Conservation (phyloP, 2,888 invertebrate species). For the Notodonta dromedarius region DNA sequence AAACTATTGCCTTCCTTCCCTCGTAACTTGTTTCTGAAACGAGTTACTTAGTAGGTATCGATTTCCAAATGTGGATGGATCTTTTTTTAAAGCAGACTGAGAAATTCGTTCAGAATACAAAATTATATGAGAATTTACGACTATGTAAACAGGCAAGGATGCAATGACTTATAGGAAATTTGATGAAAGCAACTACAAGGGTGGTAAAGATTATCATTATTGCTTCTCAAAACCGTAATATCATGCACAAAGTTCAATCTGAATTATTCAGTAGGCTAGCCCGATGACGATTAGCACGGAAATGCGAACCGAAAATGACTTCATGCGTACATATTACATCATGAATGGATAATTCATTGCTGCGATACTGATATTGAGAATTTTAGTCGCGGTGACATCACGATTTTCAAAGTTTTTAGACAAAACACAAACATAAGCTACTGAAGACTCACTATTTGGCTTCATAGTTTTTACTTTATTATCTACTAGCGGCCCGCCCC, state of each 20-base stretch:
- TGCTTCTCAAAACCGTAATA: too few relatives aligned
- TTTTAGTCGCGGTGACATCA: constrained; percentile 27
- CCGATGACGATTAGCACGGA: constrained; percentile 24
- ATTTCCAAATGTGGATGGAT: neutral
- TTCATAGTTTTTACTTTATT: too few relatives aligned
- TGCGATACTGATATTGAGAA: constrained; percentile 31
- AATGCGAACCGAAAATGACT: constrained; percentile 28
- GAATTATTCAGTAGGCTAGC: constrained; percentile 3
- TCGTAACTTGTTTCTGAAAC: neutral
- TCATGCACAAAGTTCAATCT: neutral
- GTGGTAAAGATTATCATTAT: neutral
- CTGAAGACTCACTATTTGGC: too few relatives aligned
- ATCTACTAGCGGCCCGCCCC: too few relatives aligned
- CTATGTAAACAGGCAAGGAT: too few relatives aligned
- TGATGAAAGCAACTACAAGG: neutral
- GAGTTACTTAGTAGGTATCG: neutral
- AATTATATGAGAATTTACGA: too few relatives aligned
- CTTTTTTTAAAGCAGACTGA: too few relatives aligned
- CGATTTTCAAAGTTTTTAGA: constrained; percentile 8
- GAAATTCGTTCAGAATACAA: too few relatives aligned
- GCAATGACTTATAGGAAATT: too few relatives aligned
- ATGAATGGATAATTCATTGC: constrained; percentile 33
- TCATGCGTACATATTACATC: constrained; percentile 30
- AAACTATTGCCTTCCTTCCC: constrained; percentile 7
- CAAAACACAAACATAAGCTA: too few relatives aligned